phyloP scores from a whole-genome alignment of 2,888 invertebrate genomes.

The Orthosia incerta region DNA sequence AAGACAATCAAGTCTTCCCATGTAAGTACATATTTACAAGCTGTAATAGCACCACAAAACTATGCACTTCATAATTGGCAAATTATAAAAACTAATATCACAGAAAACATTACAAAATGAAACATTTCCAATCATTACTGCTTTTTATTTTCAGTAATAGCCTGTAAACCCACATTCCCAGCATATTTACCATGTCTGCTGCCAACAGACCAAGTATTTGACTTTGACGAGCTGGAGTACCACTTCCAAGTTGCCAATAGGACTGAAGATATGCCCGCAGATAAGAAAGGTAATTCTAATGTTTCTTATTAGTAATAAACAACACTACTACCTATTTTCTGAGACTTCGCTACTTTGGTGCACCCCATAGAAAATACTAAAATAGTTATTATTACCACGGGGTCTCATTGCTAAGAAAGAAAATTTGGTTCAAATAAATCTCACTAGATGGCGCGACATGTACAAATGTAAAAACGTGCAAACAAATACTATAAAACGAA shows the following conservation, averaged over 20 bases:
- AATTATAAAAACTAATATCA: neutral
- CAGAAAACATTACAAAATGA: neutral
- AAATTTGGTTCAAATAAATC: too few species aligned
- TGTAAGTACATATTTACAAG: conserved; percentile 89
- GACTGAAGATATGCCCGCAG: conserved; percentile 91
- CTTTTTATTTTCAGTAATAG: conserved; percentile 93
- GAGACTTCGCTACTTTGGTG: too few species aligned
- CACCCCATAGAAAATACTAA: too few species aligned
- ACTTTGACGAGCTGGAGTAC: conserved; percentile 96
- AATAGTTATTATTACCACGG: too few species aligned
- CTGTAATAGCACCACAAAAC: neutral
- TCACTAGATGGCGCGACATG: too few species aligned
- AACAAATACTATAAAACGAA: too few species aligned
- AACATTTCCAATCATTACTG: neutral
- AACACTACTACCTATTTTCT: too few species aligned
- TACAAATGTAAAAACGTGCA: too few species aligned
- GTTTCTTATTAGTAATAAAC: neutral
- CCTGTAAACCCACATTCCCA: conserved; percentile 95
- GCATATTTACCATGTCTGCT: conserved; percentile 96
- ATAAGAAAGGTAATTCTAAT: conserved; percentile 84
- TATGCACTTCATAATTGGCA: neutral
- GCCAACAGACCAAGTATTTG: conserved; percentile 98
- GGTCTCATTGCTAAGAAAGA: too few species aligned
- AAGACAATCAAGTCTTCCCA: conserved; percentile 97
- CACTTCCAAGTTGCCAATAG: conserved; percentile 93